These are phyloP conservation scores for Thryonomys swinderianus DNA, from an alignment of 2,113 vertebrate genomes.

Conservation along the genomic window DNA sequence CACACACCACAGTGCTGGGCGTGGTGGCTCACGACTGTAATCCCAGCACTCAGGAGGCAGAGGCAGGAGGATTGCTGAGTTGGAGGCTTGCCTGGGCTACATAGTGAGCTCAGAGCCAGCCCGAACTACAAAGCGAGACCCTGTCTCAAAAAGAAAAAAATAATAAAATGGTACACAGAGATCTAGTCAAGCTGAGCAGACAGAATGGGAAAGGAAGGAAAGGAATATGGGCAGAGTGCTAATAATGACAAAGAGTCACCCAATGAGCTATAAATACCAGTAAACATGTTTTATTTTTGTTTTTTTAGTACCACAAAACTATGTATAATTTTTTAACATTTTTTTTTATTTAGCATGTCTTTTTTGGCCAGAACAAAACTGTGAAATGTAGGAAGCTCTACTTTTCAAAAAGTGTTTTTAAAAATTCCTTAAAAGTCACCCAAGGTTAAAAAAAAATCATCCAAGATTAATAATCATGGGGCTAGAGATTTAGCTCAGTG, in stretches of 20 bases:
- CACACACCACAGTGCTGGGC: too few species aligned
- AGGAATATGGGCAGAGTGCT: background rate
- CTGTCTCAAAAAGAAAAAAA: too few species aligned
- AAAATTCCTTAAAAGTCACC: background rate
- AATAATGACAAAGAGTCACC: background rate
- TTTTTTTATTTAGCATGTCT: background rate
- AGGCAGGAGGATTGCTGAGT: too few species aligned
- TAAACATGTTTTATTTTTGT: background rate
- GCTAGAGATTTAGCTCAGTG: too few species aligned
- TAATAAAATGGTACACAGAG: too few species aligned
- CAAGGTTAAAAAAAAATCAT: background rate
- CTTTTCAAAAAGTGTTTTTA: slow-evolving; percentile 12
- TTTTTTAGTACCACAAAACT: too few species aligned
- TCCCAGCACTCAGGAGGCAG: too few species aligned
- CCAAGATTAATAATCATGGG: background rate
- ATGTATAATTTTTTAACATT: too few species aligned
- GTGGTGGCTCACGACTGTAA: too few species aligned
- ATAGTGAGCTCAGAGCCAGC: too few species aligned
- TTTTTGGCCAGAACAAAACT: background rate
- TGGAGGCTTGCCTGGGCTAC: too few species aligned
- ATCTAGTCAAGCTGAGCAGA: background rate
- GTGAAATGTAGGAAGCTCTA: background rate
- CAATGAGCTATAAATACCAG: background rate
- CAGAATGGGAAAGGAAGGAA: background rate
- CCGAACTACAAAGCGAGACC: too few species aligned